Percentiles rank a stretch among this genome's conserved stretches.
phyloP scores from a whole-genome alignment of 2,888 invertebrate species.

The Troides oblongomaculatus region DNA sequence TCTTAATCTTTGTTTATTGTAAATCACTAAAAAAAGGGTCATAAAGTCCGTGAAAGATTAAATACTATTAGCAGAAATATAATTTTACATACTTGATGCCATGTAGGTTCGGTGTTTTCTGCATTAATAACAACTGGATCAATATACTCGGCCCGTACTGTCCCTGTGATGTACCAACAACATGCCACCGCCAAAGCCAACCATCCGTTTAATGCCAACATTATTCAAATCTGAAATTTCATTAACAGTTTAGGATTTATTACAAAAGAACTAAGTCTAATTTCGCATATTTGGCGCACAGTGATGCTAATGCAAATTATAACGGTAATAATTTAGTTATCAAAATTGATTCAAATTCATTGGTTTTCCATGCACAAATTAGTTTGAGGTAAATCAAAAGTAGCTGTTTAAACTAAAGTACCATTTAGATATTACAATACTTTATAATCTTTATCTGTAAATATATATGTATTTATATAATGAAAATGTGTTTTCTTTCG shows the following conservation, averaged over 20 bases:
- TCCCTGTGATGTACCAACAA: constrained; percentile 1
- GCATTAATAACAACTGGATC: constrained; percentile 22
- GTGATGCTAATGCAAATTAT: no score
- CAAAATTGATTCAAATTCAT: no score
- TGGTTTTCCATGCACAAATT: no score
- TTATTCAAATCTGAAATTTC: constrained; percentile 12
- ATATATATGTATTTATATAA: no score
- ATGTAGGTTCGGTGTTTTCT: constrained; percentile 1
- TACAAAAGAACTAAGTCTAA: neutral
- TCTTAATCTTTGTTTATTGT: no score
- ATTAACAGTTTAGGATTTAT: neutral
- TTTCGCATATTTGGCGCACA: neutral
- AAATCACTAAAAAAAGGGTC: no score
- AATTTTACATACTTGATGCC: constrained; percentile 1
- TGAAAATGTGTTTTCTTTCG: no score
- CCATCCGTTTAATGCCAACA: neutral
- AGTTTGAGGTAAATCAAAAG: no score
- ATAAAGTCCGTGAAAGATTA: neutral
- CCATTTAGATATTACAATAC: no score
- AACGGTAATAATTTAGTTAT: no score
- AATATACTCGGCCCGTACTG: constrained; percentile 11
- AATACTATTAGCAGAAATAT: neutral
- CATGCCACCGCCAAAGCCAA: constrained; percentile 2
- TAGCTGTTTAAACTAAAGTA: no score
- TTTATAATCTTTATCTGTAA: no score